Evolutionary conservation across 1,140 invertebrate genomes (phyloP).

Genomic region (Zaprionus vittiger): DNA sequence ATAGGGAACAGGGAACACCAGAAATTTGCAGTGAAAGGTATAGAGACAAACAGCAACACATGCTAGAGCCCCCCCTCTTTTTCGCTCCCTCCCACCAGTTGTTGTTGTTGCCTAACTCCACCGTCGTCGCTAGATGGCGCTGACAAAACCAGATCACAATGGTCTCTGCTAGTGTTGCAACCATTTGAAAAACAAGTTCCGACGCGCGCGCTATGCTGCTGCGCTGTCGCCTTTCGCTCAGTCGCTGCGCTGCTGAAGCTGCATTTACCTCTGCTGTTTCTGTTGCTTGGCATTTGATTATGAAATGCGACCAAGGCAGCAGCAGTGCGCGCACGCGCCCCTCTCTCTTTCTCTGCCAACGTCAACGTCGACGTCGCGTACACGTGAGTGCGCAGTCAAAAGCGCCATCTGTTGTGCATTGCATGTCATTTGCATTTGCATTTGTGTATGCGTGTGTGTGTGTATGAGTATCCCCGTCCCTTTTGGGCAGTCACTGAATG

Average conservation of each 20-base stretch:
- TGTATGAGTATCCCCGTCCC: neutral
- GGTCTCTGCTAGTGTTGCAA: constrained; percentile 57
- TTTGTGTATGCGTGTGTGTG: neutral
- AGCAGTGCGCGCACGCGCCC: constrained; percentile 1
- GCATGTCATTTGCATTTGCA: constrained; percentile 5
- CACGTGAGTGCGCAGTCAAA: constrained; percentile 39
- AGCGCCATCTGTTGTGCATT: constrained; percentile 17
- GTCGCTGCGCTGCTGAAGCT: constrained; percentile 5
- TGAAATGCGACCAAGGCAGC: constrained; percentile 54
- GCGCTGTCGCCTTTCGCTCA: constrained; percentile 55
- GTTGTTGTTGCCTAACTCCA: neutral
- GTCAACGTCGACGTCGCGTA: constrained; percentile 9
- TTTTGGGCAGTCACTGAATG: constrained; percentile 51
- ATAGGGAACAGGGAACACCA: constrained; percentile 26
- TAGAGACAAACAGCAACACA: neutral
- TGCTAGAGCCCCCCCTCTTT: neutral
- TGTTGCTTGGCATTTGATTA: constrained; percentile 43
- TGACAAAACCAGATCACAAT: constrained; percentile 60
- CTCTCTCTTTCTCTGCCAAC: neutral
- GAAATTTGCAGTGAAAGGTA: neutral
- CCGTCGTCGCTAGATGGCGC: constrained; percentile 59
- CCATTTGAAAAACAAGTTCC: constrained; percentile 66
- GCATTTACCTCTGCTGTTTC: constrained; percentile 24
- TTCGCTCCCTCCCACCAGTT: neutral
- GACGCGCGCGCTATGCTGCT: constrained; percentile 15